A percentile compares a stretch with the other conserved stretches of the same genome.
phyloP scores from a whole-genome alignment of 2,888 invertebrate genomes.

The Drosophila stalkeri region DNA sequence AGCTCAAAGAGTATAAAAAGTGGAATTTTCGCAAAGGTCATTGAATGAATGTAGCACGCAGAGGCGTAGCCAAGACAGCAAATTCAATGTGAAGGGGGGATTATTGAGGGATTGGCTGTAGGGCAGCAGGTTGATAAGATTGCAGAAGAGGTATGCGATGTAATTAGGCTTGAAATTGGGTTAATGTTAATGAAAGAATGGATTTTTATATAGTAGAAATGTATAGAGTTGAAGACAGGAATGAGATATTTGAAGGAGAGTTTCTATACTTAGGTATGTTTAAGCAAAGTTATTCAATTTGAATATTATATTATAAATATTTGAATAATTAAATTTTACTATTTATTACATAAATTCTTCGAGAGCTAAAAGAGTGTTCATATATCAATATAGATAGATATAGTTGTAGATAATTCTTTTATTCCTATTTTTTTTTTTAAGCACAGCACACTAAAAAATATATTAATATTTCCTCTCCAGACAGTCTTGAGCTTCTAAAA shows the following conservation, averaged over 20 bases:
- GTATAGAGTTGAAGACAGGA: background rate
- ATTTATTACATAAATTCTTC: too few relatives aligned
- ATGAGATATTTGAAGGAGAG: background rate
- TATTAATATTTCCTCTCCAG: background rate
- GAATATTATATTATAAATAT: too few relatives aligned
- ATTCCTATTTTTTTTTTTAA: background rate
- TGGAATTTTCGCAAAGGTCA: conserved; percentile 62
- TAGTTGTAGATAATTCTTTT: too few relatives aligned
- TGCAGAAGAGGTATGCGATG: background rate
- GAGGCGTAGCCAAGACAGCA: conserved; percentile 6
- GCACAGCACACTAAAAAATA: background rate
- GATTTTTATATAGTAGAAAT: background rate
- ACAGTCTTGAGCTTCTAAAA: background rate
- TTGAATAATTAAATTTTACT: background rate
- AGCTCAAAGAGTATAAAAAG: background rate
- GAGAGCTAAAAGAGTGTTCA: too few relatives aligned
- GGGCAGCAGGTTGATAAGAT: background rate
- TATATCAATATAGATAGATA: too few relatives aligned
- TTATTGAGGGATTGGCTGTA: background rate
- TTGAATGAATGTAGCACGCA: conserved; percentile 37
- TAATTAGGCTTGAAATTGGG: background rate
- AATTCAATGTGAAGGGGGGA: conserved; percentile 3
- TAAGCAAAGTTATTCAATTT: background rate
- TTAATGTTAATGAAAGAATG: background rate
- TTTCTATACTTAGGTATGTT: background rate